These are phyloP conservation scores for Desmodus rotundus DNA, from an alignment of 2,113 vertebrate species.

Conservation along the genomic window DNA sequence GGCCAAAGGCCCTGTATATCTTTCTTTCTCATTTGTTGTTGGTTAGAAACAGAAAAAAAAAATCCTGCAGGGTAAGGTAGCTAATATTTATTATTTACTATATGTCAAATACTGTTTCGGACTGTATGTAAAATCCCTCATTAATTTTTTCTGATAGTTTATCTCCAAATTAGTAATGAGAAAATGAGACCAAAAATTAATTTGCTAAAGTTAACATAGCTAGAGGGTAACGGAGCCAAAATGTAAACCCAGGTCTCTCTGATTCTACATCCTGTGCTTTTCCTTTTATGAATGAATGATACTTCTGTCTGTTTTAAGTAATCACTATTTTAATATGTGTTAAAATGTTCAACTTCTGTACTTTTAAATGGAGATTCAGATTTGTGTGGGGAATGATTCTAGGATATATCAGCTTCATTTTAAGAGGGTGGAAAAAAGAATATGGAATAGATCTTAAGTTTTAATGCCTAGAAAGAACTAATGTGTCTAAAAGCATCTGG, in stretches of 20 bases:
- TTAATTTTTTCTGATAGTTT: constrained; percentile 1
- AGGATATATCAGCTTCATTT: background rate
- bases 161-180: background rate
- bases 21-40: background rate
- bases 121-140: background rate
- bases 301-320: background rate
- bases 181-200: constrained; percentile 5
- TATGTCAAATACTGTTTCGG: background rate
- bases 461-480: background rate
- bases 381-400: background rate
- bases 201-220: background rate
- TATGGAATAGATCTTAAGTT: background rate
- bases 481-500: background rate
- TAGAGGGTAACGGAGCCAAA: background rate
- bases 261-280: background rate
- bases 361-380: background rate
- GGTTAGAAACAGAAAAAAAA: background rate
- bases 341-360: background rate
- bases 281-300: background rate
- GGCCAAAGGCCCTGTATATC: background rate
- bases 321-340: background rate
- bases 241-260: background rate
- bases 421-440: background rate
- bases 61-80: background rate
- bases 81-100: constrained; percentile 1